Base-by-base conservation (phyloP, 2,797 vertebrate species). In the Mareca penelope region DNA sequence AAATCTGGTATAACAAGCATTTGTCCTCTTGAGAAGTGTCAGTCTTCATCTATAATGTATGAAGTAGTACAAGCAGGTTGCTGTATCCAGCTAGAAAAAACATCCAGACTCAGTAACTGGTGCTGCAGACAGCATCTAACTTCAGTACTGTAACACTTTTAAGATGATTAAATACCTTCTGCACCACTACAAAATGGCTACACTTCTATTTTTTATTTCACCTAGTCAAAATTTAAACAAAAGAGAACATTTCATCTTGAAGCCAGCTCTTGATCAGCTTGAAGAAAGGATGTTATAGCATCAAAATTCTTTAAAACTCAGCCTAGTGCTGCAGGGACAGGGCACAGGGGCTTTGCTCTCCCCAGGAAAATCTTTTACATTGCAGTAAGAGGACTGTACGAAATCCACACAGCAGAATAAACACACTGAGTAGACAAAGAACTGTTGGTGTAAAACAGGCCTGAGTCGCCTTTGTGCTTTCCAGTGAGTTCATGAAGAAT, bases 201-300 rank as follows among this genome's bases (percentile, higher is more conserved):
- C 19, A 33, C 21, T 91, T 91, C 82, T 91, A 59, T 75, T 78
- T 80, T 24, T 33, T 92, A 28, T 61, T 94, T 88, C 59, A 91
- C 29, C 55, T 19, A 64, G 33, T 31, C 77, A 64, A 33, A 80
- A 52, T 63, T 70, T 60, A 18, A 85, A 83, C 29, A 50, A 35
- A 15, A 35, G 57, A 26, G 35, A 78, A 70, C 33, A 70, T n/a
- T 59, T 71, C 80, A 65, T 87, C 46, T 65, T 61, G 76, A 82
- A 84, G 35, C 18, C 33, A 48, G 31, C 28, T 40, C 0, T 0
- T 46, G 53, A 75, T 46, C 42, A 61, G 35, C 39, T 75, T 89
- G 77, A 85, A 33, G 86, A 86, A 89, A 12, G 82, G 28, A 68
- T 61, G 18, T 78, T 50, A 15, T 4, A 67, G 29, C 15, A 60